Evolutionary conservation across 1,140 invertebrate genomes (phyloP), one percentile per base, ranked within the genome.

Genomic region (Lethrus apterus): DNA sequence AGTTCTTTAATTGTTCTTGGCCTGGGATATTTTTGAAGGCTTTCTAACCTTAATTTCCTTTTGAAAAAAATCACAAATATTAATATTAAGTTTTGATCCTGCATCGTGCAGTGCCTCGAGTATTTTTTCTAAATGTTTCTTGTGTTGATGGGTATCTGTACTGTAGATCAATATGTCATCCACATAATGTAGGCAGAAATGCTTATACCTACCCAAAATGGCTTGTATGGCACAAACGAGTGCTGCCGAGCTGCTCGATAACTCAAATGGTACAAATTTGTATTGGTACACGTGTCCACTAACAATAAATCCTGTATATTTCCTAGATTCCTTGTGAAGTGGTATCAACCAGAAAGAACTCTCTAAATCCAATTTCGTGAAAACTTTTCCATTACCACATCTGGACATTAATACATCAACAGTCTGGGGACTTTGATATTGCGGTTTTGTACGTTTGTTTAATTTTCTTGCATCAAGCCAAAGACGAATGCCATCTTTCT

Each of bases 291-390:
- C 19, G 60, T 40, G 10, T 63, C 62, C 32, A 61, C 65, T 5
- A 64, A 61, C 3, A 57, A 66, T 62, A 24, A 67, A 64, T 4
- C 67, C 68, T 3, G 65, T 64, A 20, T 68, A 33, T 9, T 44
- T 14, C 33, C 55, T 48, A 34, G 58, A 62, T 19, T 64, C 45
- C 4, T 61, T 17, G 8, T 52, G 42, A 19, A 71, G 53, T 29
- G 51, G 47, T 2, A 70, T 51, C 36, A 65, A 55, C 50, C 62
- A 63, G 50, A 65, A 69, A 10, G 63, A 66, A 10, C 51, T 33
- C 30, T 59, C 50, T 1, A 56, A 55, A 41, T 67, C 65, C 13
- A 68, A 36, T 31, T 54, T 59, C 2, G 54, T 53, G 47, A 66
- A 66, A 17, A 52, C 31, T 36, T 51, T 56, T n/a, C 20, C 13